These are phyloP conservation scores for Drosophila mercatorum DNA, from an alignment of 2,888 invertebrate species.

Conservation along the genomic window DNA sequence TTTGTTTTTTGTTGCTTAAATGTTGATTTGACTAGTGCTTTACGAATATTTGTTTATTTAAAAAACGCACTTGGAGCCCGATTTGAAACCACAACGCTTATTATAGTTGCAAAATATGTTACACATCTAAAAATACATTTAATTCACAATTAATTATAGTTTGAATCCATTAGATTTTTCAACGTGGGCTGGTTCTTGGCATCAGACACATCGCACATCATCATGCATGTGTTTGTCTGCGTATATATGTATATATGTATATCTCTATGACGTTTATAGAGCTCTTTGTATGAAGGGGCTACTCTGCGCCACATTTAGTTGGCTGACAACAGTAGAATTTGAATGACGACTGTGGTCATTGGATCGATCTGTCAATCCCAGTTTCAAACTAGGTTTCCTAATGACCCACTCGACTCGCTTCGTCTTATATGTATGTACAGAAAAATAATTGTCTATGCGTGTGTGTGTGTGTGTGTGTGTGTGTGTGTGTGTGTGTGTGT, in stretches of 20 bases:
- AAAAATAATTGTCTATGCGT: conserved; percentile 12
- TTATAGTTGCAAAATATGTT: conserved; percentile 60
- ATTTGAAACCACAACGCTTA: conserved; percentile 77
- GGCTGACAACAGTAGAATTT: conserved; percentile 21
- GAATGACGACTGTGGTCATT: conserved; percentile 23
- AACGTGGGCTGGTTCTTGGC: conserved; percentile 70
- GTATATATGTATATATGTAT: neutral
- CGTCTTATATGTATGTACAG: conserved; percentile 9
- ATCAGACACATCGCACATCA: conserved; percentile 35
- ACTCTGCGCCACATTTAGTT: neutral
- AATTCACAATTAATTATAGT: conserved; percentile 61
- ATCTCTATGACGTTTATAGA: conserved; percentile 17
- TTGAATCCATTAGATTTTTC: conserved; percentile 45
- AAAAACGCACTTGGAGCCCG: conserved; percentile 49
- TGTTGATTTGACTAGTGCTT: conserved; percentile 58
- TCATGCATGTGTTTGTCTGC: conserved; percentile 18
- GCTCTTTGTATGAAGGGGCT: neutral
- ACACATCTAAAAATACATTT: conserved; percentile 72
- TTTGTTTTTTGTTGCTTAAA: conserved; percentile 26
- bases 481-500: conserved; percentile 10
- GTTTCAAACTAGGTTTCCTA: conserved; percentile 21
- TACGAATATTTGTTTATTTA: conserved; percentile 32
- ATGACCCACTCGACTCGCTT: conserved; percentile 2
- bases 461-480: neutral
- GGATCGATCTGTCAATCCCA: conserved; percentile 16